Base-by-base conservation (phyloP, 1,140 invertebrate species). In the Bombus breviceps region DNA sequence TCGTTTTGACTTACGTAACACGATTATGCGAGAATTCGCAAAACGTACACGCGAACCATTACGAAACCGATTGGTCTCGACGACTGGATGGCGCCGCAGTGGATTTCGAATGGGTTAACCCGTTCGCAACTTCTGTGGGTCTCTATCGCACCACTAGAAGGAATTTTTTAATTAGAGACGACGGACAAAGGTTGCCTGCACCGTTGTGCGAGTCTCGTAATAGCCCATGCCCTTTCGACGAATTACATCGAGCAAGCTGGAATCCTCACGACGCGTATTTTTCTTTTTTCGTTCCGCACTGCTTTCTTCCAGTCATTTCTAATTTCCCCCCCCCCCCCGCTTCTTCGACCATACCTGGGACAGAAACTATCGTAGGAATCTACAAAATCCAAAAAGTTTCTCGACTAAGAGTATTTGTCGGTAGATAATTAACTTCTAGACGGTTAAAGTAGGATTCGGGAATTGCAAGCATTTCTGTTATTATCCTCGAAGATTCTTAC, bases 141-240 rank as follows among this genome's bases (percentile, higher is more conserved):
- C 68, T 12, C 34, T 68, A 18, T 25, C 53, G 47, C 37, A 68
- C 13, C 41, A 37, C 32, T 32, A 25, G 66, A 22, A 81, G 71
- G 79, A 85, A 81, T 81, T 85, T 81, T 85, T 85, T 85, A 81
- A 85, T 85, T 85, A 85, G 78, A 74, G 37, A 5, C 74, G 37
- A 28, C 47, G 82, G 64, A 77, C 66, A 47, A 71, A 79, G 82
- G 64, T 84, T 79, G 71, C 47, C 64, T 69, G 43, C 64, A 34
- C 62, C 34, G 73, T 64, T 43, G n/a, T 9, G 12, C n/a, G 13
- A 34, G 76, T 37, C 53, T 47, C 37, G 62, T 37, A 83, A 83
- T 69, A 76, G 64, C 28, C 59, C 57, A 59, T 41, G 71, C 13
- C 71, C 39, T 62, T 66, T 41, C 37, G 57, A 37, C 72, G 47